Base-by-base conservation (phyloP, 2,888 invertebrate genomes). In the Kryphioiulus occultus region DNA sequence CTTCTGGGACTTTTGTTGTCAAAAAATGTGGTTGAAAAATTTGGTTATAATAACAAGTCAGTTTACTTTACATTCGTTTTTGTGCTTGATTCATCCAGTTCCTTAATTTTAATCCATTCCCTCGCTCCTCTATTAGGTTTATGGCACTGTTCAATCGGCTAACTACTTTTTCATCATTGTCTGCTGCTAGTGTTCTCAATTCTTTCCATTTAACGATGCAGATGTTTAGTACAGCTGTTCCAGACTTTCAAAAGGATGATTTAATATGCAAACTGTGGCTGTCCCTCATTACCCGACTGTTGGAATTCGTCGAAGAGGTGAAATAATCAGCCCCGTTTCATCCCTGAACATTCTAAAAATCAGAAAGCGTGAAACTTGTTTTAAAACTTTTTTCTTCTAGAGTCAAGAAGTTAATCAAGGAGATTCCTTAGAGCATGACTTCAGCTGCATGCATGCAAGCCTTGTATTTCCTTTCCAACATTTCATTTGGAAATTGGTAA, bases 401-500 rank as follows among this genome's bases (percentile, higher is more conserved):
- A 87, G 44, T 10, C 85, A 85, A 9, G 88, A 88, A 26, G 85
- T 88, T 19, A 88, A 88, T 78, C 87, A 88, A 85, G 88, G 88
- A 2, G 87, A 88, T 88, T 32, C 88, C 9, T 30, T 88, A 5
- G 88, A 88, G 47, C 88, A 88, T 30, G 88, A 88, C 32, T 88
- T 88, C 78, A 85, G 88, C 35, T 88, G 88, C 68, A 68, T 88
- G 42, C 86, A 88, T 87, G 39, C 85, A 0, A 82, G 47, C 7
- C 82, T 88, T 10, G 42, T 87, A 15, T 88, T 87, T 87, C 88
- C 88, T n/a, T 44, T 87, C 19, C 53, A 87, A 32, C 88, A 87
- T 85, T 82, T 88, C 30, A 39, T 87, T 32, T 39, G 7, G 9
- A 88, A 87, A 82, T 22, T 42, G 85, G 42, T 85, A 42, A 44